Conservation (phyloP, 2,797 vertebrate species). For the Distichodus sexfasciatus region DNA sequence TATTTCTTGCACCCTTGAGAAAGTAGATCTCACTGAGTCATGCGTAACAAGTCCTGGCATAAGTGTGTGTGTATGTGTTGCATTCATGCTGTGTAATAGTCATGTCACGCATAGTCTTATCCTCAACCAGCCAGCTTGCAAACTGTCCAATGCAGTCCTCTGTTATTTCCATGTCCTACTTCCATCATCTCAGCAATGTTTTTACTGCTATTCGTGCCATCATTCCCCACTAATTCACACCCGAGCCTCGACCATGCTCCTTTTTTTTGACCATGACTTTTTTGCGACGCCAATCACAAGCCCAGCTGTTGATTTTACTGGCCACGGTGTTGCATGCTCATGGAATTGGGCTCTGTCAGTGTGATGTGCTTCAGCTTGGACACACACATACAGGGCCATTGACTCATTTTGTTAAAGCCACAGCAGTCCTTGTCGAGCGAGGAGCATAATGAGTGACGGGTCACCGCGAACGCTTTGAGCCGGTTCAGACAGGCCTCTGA, state of each 20-base stretch:
- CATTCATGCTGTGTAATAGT: not conserved
- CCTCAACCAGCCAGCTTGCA: not conserved
- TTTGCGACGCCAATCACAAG: not conserved
- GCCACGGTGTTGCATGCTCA: no score
- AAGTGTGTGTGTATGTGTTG: not conserved
- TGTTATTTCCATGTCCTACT: no score
- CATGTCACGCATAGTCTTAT: not conserved
- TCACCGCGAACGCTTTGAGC: constrained; percentile 29
- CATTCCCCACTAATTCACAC: no score
- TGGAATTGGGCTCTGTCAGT: constrained; percentile 1
- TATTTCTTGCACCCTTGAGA: constrained; percentile 6
- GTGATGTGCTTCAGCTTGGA: constrained; percentile 12
- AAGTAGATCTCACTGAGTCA: constrained; percentile 19
- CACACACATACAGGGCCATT: constrained; percentile 14
- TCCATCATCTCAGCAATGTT: no score
- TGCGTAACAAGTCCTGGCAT: constrained; percentile 2
- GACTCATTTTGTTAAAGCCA: constrained; percentile 31
- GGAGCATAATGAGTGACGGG: constrained; percentile 26
- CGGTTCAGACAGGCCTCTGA: constrained; percentile 24
- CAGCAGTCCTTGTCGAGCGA: constrained; percentile 25
- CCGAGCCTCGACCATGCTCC: no score
- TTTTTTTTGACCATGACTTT: not conserved
- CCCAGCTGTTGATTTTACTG: no score
- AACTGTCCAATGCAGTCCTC: not conserved
- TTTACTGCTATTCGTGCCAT: no score